These are phyloP conservation scores for Perognathus longimembris DNA, from an alignment of 2,113 vertebrate species.

Conservation along the genomic window DNA sequence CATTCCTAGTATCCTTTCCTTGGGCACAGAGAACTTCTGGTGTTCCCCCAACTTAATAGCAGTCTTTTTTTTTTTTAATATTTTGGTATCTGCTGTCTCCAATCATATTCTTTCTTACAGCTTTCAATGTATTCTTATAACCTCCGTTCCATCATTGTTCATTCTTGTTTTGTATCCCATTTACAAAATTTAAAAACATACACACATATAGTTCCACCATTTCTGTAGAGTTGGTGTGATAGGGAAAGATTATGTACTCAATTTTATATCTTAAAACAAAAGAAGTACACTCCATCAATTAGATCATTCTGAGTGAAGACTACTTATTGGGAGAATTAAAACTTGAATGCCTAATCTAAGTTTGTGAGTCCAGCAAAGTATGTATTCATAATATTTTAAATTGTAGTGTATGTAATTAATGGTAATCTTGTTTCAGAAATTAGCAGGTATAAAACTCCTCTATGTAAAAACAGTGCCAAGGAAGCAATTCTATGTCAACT, in stretches of 20 bases:
- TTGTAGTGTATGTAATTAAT: slow-evolving; percentile 18
- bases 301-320: slow-evolving; percentile 22
- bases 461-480: slow-evolving; percentile 66
- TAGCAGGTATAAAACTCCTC: slow-evolving; percentile 70
- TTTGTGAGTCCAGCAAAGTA: not conserved
- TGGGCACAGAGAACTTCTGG: not conserved
- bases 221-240: slow-evolving; percentile 40
- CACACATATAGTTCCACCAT: not conserved
- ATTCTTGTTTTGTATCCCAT: slow-evolving; percentile 42
- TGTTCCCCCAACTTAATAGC: not conserved
- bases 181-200: slow-evolving; percentile 44
- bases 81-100: not conserved
- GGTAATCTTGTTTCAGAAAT: slow-evolving; percentile 56
- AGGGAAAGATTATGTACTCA: slow-evolving; percentile 8
- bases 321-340: slow-evolving; percentile 2
- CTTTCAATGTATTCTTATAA: slow-evolving; percentile 44
- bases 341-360: slow-evolving; percentile 29
- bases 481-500: slow-evolving; percentile 73
- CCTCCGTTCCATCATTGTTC: not conserved
- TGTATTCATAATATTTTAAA: slow-evolving; percentile 12
- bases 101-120: not conserved
- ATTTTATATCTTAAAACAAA: slow-evolving; percentile 34
- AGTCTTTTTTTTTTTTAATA: not conserved
- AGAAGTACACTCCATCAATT: slow-evolving; percentile 8
- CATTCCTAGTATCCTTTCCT: not conserved